Percentiles rank a stretch among this genome's conserved stretches.
Evolutionary conservation across 1,140 invertebrate genomes (phyloP).

Genomic region (Sogatella furcifera): DNA sequence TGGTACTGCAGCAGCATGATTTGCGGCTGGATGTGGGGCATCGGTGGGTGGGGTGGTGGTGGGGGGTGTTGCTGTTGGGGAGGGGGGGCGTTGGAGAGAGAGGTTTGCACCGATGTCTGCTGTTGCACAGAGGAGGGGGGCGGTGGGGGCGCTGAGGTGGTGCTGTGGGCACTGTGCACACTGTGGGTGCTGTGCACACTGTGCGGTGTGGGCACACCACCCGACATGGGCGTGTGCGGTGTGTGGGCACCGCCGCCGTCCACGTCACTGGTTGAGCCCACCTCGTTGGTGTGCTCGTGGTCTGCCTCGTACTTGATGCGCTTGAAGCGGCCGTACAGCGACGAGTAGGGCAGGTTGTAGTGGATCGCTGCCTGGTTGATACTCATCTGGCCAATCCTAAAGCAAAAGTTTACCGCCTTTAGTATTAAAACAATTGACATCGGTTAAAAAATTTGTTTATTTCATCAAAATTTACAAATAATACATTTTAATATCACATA

Average conservation of each 20-base stretch:
- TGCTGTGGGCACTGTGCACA: neutral
- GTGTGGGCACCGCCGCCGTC: neutral
- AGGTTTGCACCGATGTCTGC: neutral
- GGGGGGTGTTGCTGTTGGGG: neutral
- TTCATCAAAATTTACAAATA: too few relatives aligned
- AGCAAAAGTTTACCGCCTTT: slow-evolving; percentile 16
- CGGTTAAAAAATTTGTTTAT: too few relatives aligned
- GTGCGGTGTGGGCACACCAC: neutral
- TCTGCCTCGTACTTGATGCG: slow-evolving; percentile 45
- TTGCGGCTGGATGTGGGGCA: slow-evolving; percentile 16
- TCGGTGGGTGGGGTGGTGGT: slow-evolving; percentile 9
- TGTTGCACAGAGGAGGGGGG: too few relatives aligned
- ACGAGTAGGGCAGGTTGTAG: slow-evolving; percentile 81
- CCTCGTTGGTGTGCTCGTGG: slow-evolving; percentile 13
- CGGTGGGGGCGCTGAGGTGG: neutral
- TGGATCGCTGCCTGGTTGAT: slow-evolving; percentile 90
- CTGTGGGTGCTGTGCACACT: neutral
- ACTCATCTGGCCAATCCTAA: slow-evolving; percentile 79
- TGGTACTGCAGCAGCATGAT: slow-evolving; percentile 28
- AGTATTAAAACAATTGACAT: too few relatives aligned
- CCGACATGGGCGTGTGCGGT: neutral
- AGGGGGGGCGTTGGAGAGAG: slow-evolving; percentile 3
- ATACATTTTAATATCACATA: too few relatives aligned
- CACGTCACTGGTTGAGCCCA: neutral
- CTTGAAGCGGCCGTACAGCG: slow-evolving; percentile 77